Conservation (phyloP, 2,797 vertebrate genomes). For the Pangasius macronema region DNA sequence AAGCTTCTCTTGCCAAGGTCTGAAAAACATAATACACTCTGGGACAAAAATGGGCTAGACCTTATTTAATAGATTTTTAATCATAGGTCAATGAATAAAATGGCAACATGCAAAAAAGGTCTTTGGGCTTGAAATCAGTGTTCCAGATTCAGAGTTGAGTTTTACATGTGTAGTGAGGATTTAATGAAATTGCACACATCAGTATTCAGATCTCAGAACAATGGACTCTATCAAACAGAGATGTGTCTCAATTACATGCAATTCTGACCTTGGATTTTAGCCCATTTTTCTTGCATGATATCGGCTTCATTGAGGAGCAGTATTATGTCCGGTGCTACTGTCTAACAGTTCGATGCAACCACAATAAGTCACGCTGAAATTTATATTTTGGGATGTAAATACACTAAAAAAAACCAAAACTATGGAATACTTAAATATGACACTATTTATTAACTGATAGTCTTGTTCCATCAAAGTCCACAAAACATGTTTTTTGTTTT, state of each 20-base stretch:
- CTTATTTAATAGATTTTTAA: not conserved
- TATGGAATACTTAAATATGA: not conserved
- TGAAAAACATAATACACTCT: not conserved
- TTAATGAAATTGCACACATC: not conserved
- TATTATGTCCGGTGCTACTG: not conserved
- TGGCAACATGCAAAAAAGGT: not conserved
- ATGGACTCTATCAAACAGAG: not conserved
- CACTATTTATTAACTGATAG: not conserved
- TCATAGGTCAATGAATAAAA: not conserved
- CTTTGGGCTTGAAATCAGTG: not conserved
- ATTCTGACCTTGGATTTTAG: not conserved
- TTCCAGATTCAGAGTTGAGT: not conserved
- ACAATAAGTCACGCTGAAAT: not conserved
- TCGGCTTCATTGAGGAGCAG: not conserved
- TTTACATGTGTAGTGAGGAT: not conserved
- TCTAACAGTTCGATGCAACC: not conserved
- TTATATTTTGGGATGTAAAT: not conserved
- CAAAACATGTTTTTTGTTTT: not conserved
- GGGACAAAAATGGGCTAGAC: not conserved
- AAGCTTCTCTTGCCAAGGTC: not conserved
- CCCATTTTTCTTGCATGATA: not conserved
- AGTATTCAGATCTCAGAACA: not conserved
- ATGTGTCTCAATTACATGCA: not conserved
- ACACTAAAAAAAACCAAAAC: not conserved
- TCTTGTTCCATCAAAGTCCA: not conserved